Base-by-base conservation (phyloP, 2,888 invertebrate species). In the Hedya salicella region DNA sequence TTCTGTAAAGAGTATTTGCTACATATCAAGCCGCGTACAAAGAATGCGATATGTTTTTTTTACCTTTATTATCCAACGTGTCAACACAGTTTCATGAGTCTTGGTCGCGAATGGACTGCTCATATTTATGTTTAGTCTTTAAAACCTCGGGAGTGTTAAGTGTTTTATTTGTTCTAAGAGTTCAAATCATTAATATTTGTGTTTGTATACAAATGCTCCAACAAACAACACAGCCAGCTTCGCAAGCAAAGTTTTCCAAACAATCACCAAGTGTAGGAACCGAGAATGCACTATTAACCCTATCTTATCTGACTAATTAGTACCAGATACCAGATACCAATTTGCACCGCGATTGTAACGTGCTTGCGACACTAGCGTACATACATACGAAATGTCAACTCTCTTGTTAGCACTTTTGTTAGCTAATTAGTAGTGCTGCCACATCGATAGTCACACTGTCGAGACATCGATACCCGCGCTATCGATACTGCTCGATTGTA, bases 381-480 rank as follows among this genome's bases (percentile, higher is more conserved):
- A 71, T 72, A 84, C 88, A 87, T 80, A 86, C 85, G 75, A 89
- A 89, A 90, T 90, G 89, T 89, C 89, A 89, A 77, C 73, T 71
- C 71, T 81, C 77, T 53, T 82, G 82, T 83, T 83, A 79, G 82
- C 86, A 82, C 85, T 82, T 70, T 69, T 71, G 71, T 71, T 54
- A 67, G 75, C 84, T 89, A 88, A 88, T 89, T 89, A 87, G 66
- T 66, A 54, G 66, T 66, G 66, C 40, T 61, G 60, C 36, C 44
- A 66, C 66, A 60, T 61, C 48, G 66, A 32, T 66, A 19, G 25
- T 66, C 40, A 54, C 57, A 44, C 52, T 59, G 53, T 59, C 59
- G 65, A 59, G 52, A 46, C n/a, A 53, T 61, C 48, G 66, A 42
- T 66, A 19, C 46, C 61, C 40, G 60, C 49, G 36, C 44, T 59